A percentile compares a stretch with the other conserved stretches of the same genome.
Evolutionary conservation across 2,113 vertebrate species (phyloP).

Genomic region (Poecilia latipinna): DNA sequence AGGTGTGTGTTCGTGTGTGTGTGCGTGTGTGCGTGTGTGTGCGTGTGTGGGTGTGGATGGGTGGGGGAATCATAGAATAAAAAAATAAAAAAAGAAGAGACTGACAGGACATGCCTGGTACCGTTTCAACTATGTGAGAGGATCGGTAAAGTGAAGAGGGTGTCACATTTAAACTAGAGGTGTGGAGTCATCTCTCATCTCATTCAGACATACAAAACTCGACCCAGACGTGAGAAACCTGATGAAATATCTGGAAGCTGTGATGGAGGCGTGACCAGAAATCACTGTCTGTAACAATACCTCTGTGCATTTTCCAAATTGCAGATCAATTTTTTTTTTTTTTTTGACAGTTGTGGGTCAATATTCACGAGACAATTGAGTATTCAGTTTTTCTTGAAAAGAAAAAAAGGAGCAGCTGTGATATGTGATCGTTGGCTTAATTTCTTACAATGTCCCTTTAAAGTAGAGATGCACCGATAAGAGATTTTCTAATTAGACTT

Average conservation of each 20-base stretch:
- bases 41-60: too few relatives aligned
- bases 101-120: conserved; percentile 49
- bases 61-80: conserved; percentile 56
- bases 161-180: conserved; percentile 73
- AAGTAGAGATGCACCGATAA: not conserved
- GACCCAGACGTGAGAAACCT: conserved; percentile 62
- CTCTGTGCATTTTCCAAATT: conserved; percentile 63
- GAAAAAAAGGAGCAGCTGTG: conserved; percentile 24
- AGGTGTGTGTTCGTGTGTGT: conserved; percentile 8
- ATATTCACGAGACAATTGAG: conserved; percentile 46
- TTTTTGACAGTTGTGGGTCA: not conserved
- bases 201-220: conserved; percentile 76
- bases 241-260: conserved; percentile 55
- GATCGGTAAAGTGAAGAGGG: conserved; percentile 40
- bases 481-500: not conserved
- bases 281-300: conserved; percentile 55
- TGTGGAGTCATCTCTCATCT: conserved; percentile 72
- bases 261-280: conserved; percentile 58
- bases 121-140: conserved; percentile 51
- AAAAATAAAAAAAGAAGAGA: conserved; percentile 53
- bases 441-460: conserved; percentile 27
- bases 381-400: conserved; percentile 30
- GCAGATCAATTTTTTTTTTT: conserved; percentile 37
- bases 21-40: too few relatives aligned
- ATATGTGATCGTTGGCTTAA: conserved; percentile 40